Evolutionary conservation across 2,888 invertebrate species (phyloP).

Genomic region (Scotopteryx bipunctaria): DNA sequence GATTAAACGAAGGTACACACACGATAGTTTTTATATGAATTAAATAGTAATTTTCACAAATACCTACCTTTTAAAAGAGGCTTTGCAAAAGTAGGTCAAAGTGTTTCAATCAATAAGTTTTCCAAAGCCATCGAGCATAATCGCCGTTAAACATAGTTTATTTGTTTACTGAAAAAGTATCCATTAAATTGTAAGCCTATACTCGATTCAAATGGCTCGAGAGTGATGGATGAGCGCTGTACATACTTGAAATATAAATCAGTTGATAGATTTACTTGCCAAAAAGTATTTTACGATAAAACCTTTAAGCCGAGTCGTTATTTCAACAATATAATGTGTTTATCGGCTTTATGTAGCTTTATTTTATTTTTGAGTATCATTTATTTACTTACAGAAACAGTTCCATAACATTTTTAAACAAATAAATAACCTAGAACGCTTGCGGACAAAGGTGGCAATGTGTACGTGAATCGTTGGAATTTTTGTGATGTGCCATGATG

Average conservation of each 20-base stretch:
- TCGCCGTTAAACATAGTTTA: background rate
- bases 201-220: slow-evolving; percentile 49
- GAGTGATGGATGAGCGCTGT: slow-evolving; percentile 46
- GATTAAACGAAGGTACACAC: too few relatives aligned
- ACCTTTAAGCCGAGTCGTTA: slow-evolving; percentile 8
- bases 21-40: too few relatives aligned
- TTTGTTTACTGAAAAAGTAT: slow-evolving; percentile 32
- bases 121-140: background rate
- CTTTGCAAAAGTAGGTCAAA: too few relatives aligned
- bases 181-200: slow-evolving; percentile 38
- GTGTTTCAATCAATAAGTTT: background rate
- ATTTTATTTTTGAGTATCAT: too few relatives aligned
- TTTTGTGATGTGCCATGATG: too few relatives aligned
- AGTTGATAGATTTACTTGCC: slow-evolving; percentile 27
- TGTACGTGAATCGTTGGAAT: too few relatives aligned
- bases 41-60: too few relatives aligned
- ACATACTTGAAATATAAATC: slow-evolving; percentile 30
- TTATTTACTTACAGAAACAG: too few relatives aligned
- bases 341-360: background rate
- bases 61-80: too few relatives aligned
- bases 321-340: slow-evolving; percentile 14
- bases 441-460: too few relatives aligned
- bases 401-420: too few relatives aligned
- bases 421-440: too few relatives aligned
- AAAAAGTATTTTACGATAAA: slow-evolving; percentile 26